Conservation (phyloP, 2,113 vertebrate genomes). For the Delphinus delphis region DNA sequence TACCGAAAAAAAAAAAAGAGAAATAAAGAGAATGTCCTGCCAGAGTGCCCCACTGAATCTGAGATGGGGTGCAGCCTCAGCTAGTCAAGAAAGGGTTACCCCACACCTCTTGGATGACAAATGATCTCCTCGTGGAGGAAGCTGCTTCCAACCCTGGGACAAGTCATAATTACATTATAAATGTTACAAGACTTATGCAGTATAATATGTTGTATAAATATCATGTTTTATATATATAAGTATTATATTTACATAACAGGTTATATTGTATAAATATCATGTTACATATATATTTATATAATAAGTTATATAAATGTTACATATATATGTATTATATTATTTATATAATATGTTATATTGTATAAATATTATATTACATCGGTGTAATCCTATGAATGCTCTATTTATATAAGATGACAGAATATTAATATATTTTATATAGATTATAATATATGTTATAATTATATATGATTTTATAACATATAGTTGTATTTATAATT, state of each 20-base stretch:
- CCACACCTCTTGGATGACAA: background rate
- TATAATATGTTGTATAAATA: fast-evolving
- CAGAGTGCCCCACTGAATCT: fast-evolving
- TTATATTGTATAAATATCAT: background rate
- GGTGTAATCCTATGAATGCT: background rate
- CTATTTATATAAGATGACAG: background rate
- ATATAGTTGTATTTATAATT: background rate
- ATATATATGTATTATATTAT: background rate
- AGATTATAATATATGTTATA: background rate
- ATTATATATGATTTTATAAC: background rate
- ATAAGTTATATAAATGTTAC: background rate
- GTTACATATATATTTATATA: background rate
- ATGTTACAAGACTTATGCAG: background rate
- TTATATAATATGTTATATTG: background rate
- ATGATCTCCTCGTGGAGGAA: background rate
- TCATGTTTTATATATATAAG: background rate
- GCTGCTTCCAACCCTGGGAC: background rate
- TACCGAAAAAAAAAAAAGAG: no score
- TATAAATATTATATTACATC: background rate
- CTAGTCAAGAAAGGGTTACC: background rate
- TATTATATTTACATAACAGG: background rate
- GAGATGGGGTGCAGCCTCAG: fast-evolving
- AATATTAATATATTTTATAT: background rate
- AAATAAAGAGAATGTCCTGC: background rate
- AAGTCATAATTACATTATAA: background rate